Conservation (phyloP, 2,797 vertebrate species). For the Microctenopoma steveboyesi region DNA sequence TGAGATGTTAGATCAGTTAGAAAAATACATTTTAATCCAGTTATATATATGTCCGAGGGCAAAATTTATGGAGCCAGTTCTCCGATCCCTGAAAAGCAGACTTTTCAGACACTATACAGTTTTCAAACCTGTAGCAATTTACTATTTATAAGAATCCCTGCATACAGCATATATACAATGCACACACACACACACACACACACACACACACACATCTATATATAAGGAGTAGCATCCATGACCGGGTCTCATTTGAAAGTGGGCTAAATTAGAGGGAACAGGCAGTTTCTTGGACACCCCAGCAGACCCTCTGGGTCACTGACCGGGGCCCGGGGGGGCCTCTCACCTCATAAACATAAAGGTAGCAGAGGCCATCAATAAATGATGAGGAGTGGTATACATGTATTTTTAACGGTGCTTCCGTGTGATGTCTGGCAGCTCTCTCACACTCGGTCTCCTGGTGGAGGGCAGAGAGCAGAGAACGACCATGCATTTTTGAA, state of each 20-base stretch:
- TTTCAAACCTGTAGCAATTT: constrained; percentile 29
- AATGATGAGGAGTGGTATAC: constrained; percentile 86
- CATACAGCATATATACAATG: constrained; percentile 31
- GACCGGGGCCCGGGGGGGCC: constrained; percentile 73
- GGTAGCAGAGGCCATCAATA: constrained; percentile 84
- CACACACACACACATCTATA: constrained; percentile 17
- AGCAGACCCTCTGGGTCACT: constrained; percentile 75
- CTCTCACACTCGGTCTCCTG: constrained; percentile 71
- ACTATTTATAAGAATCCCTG: constrained; percentile 57
- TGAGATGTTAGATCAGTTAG: constrained; percentile 2
- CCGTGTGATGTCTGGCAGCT: constrained; percentile 84
- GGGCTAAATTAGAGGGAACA: constrained; percentile 79
- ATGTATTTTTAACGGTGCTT: constrained; percentile 86
- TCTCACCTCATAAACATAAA: constrained; percentile 86
- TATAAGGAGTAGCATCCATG: constrained; percentile 52
- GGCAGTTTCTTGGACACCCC: constrained; percentile 78
- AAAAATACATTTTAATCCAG: constrained; percentile 24
- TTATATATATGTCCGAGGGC: constrained; percentile 17
- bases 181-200: too few relatives aligned
- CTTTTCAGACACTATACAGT: constrained; percentile 8
- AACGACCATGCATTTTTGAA: constrained; percentile 61
- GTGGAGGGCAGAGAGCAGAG: constrained; percentile 77
- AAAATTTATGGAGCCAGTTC: constrained; percentile 12
- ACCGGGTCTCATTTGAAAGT: constrained; percentile 74
- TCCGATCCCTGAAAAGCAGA: constrained; percentile 7